Conservation (phyloP, 2,113 vertebrate genomes). For the Corvus hawaiiensis region DNA sequence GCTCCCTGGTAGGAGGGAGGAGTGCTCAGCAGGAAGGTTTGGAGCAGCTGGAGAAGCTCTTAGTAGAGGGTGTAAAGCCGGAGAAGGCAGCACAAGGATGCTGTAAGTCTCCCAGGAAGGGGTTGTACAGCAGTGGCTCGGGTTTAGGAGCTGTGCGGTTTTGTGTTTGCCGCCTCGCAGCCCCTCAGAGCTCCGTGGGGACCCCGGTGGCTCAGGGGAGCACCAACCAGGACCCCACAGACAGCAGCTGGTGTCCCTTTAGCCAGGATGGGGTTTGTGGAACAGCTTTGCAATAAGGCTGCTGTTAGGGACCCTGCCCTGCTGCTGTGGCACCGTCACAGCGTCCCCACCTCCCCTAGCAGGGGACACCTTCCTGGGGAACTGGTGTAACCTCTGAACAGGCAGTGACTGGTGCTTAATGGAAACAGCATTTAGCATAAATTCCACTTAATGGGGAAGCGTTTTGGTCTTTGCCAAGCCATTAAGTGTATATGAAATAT, state of each 20-base stretch:
- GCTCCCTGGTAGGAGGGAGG: rapidly evolving
- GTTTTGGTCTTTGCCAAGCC: constrained; percentile 29
- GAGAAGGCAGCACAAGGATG: not conserved
- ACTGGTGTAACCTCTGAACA: not conserved
- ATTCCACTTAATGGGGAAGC: not conserved
- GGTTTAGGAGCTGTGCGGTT: rapidly evolving
- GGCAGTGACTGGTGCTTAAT: not conserved
- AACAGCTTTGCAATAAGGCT: rapidly evolving
- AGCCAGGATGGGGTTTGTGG: not conserved
- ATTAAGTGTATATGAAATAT: constrained; percentile 47
- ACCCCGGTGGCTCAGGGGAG: not conserved
- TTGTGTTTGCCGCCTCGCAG: rapidly evolving
- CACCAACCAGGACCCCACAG: rapidly evolving
- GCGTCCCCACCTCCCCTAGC: not conserved
- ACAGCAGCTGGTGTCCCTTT: rapidly evolving
- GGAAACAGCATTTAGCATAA: not conserved
- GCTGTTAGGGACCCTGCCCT: not conserved
- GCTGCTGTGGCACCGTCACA: not conserved
- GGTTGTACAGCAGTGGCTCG: rapidly evolving
- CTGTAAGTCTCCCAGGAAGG: not conserved
- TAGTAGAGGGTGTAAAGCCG: too few species aligned
- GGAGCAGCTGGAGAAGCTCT: not conserved
- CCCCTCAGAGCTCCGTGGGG: not conserved
- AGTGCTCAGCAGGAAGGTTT: not conserved
- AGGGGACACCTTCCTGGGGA: not conserved